Evolutionary conservation across 2,113 vertebrate species (phyloP).

Genomic region (Edolisoma coerulescens): DNA sequence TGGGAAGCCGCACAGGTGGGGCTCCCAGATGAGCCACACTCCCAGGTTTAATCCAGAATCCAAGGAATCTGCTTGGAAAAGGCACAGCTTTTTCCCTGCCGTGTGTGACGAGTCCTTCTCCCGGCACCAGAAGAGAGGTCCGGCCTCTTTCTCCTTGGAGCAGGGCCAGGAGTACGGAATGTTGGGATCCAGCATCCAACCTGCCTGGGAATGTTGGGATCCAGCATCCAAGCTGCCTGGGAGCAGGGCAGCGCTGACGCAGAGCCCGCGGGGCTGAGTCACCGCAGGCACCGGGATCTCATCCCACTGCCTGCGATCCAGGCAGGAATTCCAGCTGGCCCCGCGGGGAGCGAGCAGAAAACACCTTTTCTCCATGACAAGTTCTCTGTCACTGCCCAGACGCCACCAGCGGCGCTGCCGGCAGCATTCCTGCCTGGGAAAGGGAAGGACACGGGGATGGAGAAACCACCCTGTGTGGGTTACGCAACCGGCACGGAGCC

Average conservation of each 20-base stretch:
- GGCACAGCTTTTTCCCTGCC: not conserved
- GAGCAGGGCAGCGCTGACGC: not conserved
- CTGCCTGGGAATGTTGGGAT: not conserved
- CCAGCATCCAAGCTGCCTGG: not conserved
- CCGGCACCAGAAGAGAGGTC: not conserved
- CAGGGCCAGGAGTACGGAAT: not conserved
- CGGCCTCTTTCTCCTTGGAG: not conserved
- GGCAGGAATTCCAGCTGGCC: not conserved
- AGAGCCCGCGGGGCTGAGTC: not conserved
- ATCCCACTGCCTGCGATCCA: not conserved
- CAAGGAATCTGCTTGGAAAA: not conserved
- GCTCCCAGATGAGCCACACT: not conserved
- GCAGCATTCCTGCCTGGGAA: not conserved
- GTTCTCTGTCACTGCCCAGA: not conserved
- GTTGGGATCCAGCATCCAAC: not conserved
- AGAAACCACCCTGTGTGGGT: not conserved
- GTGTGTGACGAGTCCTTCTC: not conserved
- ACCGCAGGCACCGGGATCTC: not conserved
- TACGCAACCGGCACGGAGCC: not conserved
- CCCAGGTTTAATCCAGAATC: not conserved
- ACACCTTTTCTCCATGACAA: not conserved
- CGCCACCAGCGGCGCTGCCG: not conserved
- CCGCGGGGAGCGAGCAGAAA: not conserved
- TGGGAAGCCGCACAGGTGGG: not conserved
- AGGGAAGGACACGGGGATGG: not conserved